Conservation (phyloP, 2,113 vertebrate species). For the Cottus gobio region DNA sequence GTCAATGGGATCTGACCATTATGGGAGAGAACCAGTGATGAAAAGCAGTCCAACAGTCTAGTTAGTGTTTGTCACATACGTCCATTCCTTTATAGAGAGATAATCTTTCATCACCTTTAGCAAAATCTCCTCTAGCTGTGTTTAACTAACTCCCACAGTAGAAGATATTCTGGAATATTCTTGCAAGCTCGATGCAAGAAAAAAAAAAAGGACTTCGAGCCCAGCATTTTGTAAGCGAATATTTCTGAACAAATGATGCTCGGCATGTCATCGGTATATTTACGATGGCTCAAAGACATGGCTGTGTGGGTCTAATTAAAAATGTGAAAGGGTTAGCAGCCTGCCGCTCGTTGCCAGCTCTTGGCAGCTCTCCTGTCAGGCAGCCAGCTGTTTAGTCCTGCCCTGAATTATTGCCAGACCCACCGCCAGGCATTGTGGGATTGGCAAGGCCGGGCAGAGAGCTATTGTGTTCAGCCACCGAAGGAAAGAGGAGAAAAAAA, state of each 20-base stretch:
- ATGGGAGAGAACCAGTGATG: neutral
- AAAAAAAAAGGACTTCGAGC: conserved; percentile 28
- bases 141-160: conserved; percentile 27
- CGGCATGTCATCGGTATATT: conserved; percentile 94
- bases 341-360: conserved; percentile 95
- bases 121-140: neutral
- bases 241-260: conserved; percentile 88
- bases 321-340: conserved; percentile 99
- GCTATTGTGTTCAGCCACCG: conserved; percentile 76
- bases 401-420: conserved; percentile 93
- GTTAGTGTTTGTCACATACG: neutral
- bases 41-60: neutral
- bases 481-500: conserved; percentile 30
- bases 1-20: neutral
- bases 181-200: conserved; percentile 53
- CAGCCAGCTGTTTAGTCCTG: conserved; percentile 98
- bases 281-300: conserved; percentile 99
- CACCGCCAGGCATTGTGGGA: conserved; percentile 90
- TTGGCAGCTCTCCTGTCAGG: conserved; percentile 96
- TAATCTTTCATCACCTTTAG: conserved; percentile 7
- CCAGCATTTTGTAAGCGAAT: conserved; percentile 83
- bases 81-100: neutral
- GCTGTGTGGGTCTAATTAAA: conserved; percentile 99
- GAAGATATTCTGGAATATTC: conserved; percentile 57
- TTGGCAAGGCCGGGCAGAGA: conserved; percentile 73